Percentiles rank a stretch among this genome's conserved stretches.
Evolutionary conservation across 2,113 vertebrate species (phyloP).

Genomic region (Albula goreensis): DNA sequence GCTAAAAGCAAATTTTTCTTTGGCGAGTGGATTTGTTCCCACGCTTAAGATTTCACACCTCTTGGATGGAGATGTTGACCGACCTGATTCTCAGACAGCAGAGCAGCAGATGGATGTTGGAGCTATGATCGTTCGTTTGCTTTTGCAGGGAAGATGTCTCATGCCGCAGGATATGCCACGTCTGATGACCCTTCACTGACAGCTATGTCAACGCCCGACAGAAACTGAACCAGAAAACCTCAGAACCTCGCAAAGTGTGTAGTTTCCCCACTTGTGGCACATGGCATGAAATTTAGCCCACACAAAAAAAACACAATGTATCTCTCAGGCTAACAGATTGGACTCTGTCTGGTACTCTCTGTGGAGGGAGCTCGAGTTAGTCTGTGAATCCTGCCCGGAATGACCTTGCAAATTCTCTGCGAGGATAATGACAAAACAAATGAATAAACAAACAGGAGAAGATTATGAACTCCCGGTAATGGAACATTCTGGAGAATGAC

Average conservation of each 20-base stretch:
- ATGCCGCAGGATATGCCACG: neutral
- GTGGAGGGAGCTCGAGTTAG: neutral
- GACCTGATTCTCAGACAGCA: too few relatives aligned
- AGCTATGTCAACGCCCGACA: neutral
- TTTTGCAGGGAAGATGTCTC: neutral
- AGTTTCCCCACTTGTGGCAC: neutral
- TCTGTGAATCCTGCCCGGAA: neutral
- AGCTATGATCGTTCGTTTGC: neutral
- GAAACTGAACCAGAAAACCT: neutral
- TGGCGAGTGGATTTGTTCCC: too few relatives aligned
- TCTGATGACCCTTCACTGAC: neutral
- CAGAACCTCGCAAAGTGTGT: neutral
- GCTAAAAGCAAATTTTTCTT: neutral
- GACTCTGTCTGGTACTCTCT: neutral
- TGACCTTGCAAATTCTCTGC: neutral
- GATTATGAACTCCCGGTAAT: neutral
- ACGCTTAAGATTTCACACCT: too few relatives aligned
- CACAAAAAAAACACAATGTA: neutral
- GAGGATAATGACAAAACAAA: neutral
- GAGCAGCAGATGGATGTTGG: neutral
- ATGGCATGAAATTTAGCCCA: neutral
- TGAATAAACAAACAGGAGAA: neutral
- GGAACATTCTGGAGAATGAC: neutral
- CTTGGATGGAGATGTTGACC: neutral
- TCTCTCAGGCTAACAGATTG: neutral